A percentile compares a stretch with the other conserved stretches of the same genome.
These are phyloP conservation scores for Panurus biarmicus DNA, from an alignment of 2,113 vertebrate species.

Conservation along the genomic window DNA sequence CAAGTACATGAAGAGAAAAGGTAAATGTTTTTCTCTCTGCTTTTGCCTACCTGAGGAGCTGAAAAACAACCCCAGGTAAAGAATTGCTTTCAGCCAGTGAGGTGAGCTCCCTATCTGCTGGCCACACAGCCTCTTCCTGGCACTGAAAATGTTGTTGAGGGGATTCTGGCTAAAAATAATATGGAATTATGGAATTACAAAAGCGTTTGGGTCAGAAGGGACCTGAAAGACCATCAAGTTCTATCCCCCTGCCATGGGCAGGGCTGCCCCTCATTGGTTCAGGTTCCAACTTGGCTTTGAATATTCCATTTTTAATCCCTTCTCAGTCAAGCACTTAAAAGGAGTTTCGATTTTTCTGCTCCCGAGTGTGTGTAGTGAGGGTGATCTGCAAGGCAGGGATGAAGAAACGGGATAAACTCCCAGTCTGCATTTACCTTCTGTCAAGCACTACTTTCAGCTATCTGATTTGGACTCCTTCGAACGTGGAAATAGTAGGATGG, in stretches of 20 bases:
- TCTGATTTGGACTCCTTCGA: not conserved
- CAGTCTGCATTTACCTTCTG: not conserved
- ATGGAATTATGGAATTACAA: not conserved
- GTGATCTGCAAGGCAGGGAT: not conserved
- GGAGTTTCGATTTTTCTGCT: not conserved
- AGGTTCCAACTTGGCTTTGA: not conserved
- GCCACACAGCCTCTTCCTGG: not conserved
- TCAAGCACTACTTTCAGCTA: not conserved
- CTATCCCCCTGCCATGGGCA: not conserved
- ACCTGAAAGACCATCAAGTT: not conserved
- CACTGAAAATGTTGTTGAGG: not conserved
- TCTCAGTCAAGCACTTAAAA: not conserved
- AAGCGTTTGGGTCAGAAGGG: not conserved
- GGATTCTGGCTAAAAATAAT: not conserved
- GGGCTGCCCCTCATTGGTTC: not conserved
- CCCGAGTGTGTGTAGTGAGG: not conserved
- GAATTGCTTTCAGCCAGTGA: not conserved
- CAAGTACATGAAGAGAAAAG: not conserved
- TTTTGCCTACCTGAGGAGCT: not conserved
- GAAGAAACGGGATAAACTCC: not conserved
- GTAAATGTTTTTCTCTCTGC: not conserved
- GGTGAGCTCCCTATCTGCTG: not conserved
- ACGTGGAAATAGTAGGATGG: not conserved
- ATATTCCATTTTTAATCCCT: not conserved
- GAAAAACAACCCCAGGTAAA: not conserved